Evolutionary conservation across 2,797 vertebrate species (phyloP).

Genomic region (Neoniphon sammara): DNA sequence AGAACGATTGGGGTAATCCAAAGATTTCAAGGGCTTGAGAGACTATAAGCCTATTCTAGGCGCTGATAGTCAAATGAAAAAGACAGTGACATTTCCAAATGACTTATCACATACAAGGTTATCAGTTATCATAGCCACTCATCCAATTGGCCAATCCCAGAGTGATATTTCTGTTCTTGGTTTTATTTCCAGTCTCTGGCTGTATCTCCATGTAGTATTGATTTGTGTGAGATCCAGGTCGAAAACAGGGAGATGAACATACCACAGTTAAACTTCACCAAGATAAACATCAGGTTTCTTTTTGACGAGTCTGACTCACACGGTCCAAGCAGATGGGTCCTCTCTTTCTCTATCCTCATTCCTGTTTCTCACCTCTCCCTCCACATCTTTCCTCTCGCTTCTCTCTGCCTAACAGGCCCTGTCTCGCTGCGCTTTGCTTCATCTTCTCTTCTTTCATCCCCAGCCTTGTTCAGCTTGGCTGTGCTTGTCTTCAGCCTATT

Average conservation of each 20-base stretch:
- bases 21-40: constrained; percentile 70
- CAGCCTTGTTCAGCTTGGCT: constrained; percentile 24
- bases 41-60: constrained; percentile 57
- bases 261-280: background rate
- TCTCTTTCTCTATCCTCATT: background rate
- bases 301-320: background rate
- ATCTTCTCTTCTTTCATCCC: constrained; percentile 13
- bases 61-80: constrained; percentile 46
- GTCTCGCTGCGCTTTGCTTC: background rate
- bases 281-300: background rate
- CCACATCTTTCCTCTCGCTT: background rate
- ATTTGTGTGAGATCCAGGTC: constrained; percentile 21
- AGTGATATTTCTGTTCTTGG: constrained; percentile 21
- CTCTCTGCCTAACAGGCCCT: background rate
- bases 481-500: constrained; percentile 27
- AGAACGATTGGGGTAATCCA: constrained; percentile 70
- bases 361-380: background rate
- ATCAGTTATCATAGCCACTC: constrained; percentile 47
- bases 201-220: constrained; percentile 1
- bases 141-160: background rate
- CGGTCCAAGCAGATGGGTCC: background rate
- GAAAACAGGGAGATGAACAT: background rate
- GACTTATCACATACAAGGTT: constrained; percentile 62
- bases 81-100: constrained; percentile 49
- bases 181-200: constrained; percentile 22